Evolutionary conservation across 2,797 vertebrate genomes (phyloP).

Genomic region (Myoxocephalus aenaeus): DNA sequence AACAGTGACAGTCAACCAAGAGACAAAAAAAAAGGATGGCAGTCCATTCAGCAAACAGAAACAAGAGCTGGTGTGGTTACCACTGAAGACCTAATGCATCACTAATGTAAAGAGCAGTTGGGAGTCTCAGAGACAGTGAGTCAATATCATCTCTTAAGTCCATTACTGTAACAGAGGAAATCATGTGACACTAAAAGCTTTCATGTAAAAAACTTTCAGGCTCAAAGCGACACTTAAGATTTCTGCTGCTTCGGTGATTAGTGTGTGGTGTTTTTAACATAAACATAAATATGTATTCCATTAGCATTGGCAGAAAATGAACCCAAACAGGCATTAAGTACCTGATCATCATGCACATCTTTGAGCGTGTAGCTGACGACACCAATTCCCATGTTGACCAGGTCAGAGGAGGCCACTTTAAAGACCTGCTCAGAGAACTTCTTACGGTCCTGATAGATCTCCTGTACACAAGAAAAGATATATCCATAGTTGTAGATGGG

Average conservation of each 20-base stretch:
- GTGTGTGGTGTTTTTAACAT: background rate
- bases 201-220: background rate
- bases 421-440: slow-evolving; percentile 98
- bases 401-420: slow-evolving; percentile 95
- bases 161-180: slow-evolving; percentile 39
- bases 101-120: slow-evolving; percentile 20
- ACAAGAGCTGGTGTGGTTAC: slow-evolving; percentile 17
- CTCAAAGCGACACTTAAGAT: slow-evolving; percentile 2
- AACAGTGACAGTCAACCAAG: background rate
- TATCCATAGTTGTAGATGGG: background rate
- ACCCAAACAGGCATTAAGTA: slow-evolving; percentile 48
- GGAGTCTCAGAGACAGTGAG: slow-evolving; percentile 25
- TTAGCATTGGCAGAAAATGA: background rate
- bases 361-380: slow-evolving; percentile 97
- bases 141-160: slow-evolving; percentile 53
- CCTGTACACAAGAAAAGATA: slow-evolving; percentile 74
- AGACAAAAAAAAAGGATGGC: slow-evolving; percentile 2
- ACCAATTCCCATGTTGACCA: slow-evolving; percentile 97
- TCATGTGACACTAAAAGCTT: slow-evolving; percentile 40
- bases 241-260: background rate
- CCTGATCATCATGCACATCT: slow-evolving; percentile 97
- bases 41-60: slow-evolving; percentile 30
- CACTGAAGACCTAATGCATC: slow-evolving; percentile 42
- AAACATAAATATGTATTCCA: background rate
- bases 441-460: slow-evolving; percentile 97